Evolutionary conservation across 2,797 vertebrate genomes (phyloP).

Genomic region (Dermochelys coriacea): DNA sequence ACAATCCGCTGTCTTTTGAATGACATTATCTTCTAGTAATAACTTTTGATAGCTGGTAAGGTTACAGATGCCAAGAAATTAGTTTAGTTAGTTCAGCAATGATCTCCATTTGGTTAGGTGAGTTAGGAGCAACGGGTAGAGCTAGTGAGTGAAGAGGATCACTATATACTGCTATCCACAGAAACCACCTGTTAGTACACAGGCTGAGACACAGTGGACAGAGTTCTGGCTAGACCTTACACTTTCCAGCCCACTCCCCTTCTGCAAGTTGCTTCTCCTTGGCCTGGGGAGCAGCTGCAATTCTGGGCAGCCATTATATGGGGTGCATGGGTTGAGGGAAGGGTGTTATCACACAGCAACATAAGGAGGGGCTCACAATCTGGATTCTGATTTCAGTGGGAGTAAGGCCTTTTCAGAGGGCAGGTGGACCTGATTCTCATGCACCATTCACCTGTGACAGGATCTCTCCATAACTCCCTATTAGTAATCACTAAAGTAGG

Average conservation of each 20-base stretch:
- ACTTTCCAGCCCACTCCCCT: not conserved
- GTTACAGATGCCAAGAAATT: not conserved
- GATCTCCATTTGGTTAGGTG: not conserved
- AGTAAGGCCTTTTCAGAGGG: not conserved
- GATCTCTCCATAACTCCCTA: not conserved
- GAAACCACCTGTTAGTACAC: not conserved
- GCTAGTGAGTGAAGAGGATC: not conserved
- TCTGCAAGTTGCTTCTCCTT: not conserved
- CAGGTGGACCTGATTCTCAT: rapidly evolving
- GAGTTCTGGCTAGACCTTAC: not conserved
- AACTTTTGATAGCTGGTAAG: not conserved
- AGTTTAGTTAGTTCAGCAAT: not conserved
- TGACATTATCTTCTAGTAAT: not conserved
- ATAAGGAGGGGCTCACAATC: not conserved
- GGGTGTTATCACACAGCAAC: not conserved
- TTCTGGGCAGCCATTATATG: not conserved
- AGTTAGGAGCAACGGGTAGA: not conserved
- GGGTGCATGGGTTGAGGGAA: not conserved
- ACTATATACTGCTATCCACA: not conserved
- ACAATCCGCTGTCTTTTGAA: not conserved
- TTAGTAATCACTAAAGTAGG: not conserved
- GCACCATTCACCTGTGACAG: not conserved
- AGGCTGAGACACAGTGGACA: not conserved
- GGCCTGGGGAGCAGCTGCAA: not conserved
- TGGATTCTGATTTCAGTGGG: not conserved